Evolutionary conservation across 2,797 vertebrate species (phyloP).

Genomic region (Argya squamiceps): DNA sequence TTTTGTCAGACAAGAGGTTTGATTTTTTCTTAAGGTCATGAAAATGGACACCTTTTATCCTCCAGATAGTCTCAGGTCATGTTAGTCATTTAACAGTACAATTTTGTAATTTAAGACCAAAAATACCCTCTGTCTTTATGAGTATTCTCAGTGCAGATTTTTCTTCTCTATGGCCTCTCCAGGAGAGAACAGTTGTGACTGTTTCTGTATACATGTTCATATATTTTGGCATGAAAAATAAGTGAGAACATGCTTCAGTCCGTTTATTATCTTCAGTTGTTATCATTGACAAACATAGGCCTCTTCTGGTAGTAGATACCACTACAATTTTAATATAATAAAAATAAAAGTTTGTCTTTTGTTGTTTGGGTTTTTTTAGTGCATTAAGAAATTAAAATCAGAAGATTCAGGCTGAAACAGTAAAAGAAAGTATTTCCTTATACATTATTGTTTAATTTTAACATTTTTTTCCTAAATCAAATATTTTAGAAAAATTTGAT

Average conservation of each 20-base stretch:
- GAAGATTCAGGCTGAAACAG: background rate
- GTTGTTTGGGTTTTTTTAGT: accelerated
- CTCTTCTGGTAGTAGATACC: background rate
- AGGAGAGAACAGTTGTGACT: background rate
- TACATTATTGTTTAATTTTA: background rate
- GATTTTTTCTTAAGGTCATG: background rate
- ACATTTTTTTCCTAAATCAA: background rate
- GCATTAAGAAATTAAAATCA: background rate
- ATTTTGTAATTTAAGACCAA: background rate
- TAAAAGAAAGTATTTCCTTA: background rate
- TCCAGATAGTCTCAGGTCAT: background rate
- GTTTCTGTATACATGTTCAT: background rate
- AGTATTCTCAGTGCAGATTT: background rate
- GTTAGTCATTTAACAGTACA: background rate
- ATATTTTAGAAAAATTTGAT: background rate
- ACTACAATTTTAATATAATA: background rate
- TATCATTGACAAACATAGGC: background rate
- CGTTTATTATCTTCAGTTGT: background rate
- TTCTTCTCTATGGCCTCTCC: background rate
- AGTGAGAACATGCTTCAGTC: background rate
- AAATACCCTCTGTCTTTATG: background rate
- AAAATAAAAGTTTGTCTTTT: background rate
- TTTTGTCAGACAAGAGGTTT: background rate
- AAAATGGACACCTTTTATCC: background rate
- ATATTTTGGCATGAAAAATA: background rate